Base-by-base conservation (phyloP, 1,140 invertebrate genomes). In the Adelges cooleyi region DNA sequence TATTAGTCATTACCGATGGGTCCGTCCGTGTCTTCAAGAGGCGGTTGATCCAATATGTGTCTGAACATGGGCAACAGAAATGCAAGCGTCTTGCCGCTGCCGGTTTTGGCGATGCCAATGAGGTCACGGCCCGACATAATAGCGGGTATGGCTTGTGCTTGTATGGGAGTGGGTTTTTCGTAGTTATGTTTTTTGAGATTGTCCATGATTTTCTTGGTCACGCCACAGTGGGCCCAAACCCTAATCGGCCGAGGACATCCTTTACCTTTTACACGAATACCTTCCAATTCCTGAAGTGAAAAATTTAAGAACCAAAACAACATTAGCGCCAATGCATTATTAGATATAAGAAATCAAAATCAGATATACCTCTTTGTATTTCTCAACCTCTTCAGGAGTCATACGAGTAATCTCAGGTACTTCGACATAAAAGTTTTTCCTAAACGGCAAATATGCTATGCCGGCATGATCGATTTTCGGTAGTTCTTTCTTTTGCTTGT, bases 71-170 rank as follows among this genome's bases (percentile, higher is more conserved):
- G 97, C 48, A 99, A 75, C 15, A 99, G 82, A 76, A 99, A 99
- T 0, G 96, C 96, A 20, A 99, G 75, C 1, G 97, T 99, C 79
- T 99, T 99, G 13, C 97, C 97, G 74, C 92, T 97, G 69, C 95
- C 95, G 22, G 97, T 99, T 80, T 99, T 99, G 6, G 97, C 97
- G 73, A 99, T 99, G 65, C 96, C 96, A 73, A 99, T 99, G 33
- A 99, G 79, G 80, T 99, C 95, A 62, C 95, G 74, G 20, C 86
- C 86, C 66, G 89, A 95, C 95, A 99, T 98, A 68, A 99, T 92
- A n/a, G 93, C 90, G 25, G 96, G 96, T 74, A 99, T 94, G 10
- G 95, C 95, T 78, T 99, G 96, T 50, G 90, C 85, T 76, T 99
- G 97, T 73, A 99, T 99, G 0, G 97, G 96, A 3, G 97, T 99